Conservation (phyloP, 2,888 invertebrate genomes). For the Oscheius sp. region DNA sequence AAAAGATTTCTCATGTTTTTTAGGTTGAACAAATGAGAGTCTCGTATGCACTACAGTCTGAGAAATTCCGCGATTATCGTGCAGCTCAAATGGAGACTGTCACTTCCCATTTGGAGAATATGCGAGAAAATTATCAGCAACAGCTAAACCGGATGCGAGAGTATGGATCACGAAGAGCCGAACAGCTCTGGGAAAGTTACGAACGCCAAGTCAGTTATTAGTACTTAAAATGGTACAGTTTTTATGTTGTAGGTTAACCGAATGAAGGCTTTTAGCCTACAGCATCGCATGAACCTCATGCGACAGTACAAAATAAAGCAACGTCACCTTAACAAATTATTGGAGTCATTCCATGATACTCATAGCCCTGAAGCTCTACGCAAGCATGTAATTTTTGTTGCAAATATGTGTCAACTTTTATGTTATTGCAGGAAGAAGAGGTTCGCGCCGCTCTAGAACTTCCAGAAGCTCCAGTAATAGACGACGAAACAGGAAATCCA, state of each 20-base stretch:
- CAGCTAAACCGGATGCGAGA: conserved; percentile 61
- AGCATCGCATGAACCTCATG: conserved; percentile 72
- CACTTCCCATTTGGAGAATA: conserved; percentile 67
- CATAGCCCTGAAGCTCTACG: conserved; percentile 60
- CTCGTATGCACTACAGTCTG: conserved; percentile 66
- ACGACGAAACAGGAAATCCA: conserved; percentile 36
- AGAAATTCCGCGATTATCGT: conserved; percentile 70
- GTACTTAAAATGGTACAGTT: not conserved
- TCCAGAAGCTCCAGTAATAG: conserved; percentile 47
- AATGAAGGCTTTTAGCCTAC: conserved; percentile 71
- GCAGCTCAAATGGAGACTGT: conserved; percentile 69
- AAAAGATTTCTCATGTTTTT: no score
- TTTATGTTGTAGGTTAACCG: conserved; percentile 60
- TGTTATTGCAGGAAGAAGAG: conserved; percentile 59
- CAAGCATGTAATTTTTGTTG: conserved; percentile 49
- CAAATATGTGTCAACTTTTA: not conserved
- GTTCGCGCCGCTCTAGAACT: conserved; percentile 67
- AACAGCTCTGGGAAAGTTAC: conserved; percentile 89
- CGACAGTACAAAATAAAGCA: conserved; percentile 71
- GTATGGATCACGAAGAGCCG: conserved; percentile 81
- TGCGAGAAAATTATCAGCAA: conserved; percentile 40
- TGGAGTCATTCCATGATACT: conserved; percentile 65
- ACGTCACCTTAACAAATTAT: conserved; percentile 69
- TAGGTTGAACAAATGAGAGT: conserved; percentile 66
- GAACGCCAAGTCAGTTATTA: conserved; percentile 82